Percentiles rank a stretch among this genome's conserved stretches.
These are phyloP conservation scores for Chaetogeoica ovagalla DNA, from an alignment of 2,888 invertebrate species.

Conservation along the genomic window DNA sequence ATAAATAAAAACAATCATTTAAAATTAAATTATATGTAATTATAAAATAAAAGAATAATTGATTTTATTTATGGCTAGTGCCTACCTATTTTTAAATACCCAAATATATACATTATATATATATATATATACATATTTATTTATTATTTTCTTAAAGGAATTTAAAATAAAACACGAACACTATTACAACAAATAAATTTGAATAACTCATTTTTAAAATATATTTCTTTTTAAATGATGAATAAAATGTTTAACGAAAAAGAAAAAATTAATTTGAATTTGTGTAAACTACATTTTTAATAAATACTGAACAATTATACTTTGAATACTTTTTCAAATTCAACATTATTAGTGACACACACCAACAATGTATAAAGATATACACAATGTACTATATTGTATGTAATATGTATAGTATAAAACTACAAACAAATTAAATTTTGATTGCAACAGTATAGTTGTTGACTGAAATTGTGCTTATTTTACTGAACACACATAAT, in stretches of 20 bases:
- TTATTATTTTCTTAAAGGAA: no score
- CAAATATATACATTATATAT: no score
- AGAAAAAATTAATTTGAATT: not conserved
- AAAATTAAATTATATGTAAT: no score
- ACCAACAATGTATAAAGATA: constrained; percentile 21
- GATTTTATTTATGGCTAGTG: constrained; percentile 2
- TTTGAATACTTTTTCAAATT: constrained; percentile 1
- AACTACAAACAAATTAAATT: constrained; percentile 10
- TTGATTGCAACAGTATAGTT: not conserved
- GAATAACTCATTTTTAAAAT: no score
- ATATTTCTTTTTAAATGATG: not conserved
- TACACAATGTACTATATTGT: not conserved
- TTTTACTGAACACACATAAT: not conserved
- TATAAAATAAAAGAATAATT: not conserved
- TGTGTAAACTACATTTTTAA: not conserved
- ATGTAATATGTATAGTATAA: not conserved
- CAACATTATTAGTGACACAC: not conserved
- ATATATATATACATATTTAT: no score
- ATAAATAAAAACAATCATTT: not conserved
- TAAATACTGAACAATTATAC: constrained; percentile 23
- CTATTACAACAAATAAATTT: no score
- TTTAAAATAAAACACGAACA: no score
- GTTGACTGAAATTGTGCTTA: not conserved
- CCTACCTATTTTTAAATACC: no score
- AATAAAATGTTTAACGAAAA: no score